Conservation (phyloP, 2,888 invertebrate genomes). For the Platycheirus rosarum region DNA sequence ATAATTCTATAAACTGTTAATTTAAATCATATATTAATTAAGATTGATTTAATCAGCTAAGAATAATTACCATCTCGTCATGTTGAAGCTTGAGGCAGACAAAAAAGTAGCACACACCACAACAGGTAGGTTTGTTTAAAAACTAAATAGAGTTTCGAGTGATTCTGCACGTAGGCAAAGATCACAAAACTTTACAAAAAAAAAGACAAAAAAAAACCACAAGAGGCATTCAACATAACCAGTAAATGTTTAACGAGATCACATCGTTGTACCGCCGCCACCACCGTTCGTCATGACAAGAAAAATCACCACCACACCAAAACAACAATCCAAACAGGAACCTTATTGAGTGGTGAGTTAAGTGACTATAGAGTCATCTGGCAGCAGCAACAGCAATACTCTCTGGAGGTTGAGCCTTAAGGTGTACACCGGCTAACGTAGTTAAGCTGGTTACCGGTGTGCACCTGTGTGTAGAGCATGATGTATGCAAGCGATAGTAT, state of each 20-base stretch:
- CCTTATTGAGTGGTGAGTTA: not conserved
- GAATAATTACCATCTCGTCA: not conserved
- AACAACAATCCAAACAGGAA: conserved; percentile 6
- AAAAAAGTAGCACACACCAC: conserved; percentile 11
- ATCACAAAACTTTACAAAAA: not conserved
- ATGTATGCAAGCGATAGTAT: conserved; percentile 51
- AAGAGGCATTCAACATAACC: not conserved
- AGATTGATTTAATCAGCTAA: not conserved
- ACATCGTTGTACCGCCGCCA: not conserved
- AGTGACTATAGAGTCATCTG: not conserved
- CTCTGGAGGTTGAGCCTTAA: conserved; percentile 3
- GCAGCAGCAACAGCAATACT: not conserved
- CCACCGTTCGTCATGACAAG: not conserved
- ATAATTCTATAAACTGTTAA: too few species aligned
- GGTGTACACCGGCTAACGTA: conserved; percentile 37
- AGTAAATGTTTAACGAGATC: not conserved
- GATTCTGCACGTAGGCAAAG: conserved; percentile 53
- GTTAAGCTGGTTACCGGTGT: conserved; percentile 43
- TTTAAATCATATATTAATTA: not conserved
- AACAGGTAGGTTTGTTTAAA: not conserved
- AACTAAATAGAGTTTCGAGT: conserved; percentile 19
- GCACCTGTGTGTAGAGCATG: conserved; percentile 55
- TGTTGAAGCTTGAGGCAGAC: not conserved
- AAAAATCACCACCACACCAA: not conserved
- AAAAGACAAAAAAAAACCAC: not conserved